A percentile compares a stretch with the other conserved stretches of the same genome.
Evolutionary conservation across 2,797 vertebrate species (phyloP).

Genomic region (Notoglanidium macrostoma): DNA sequence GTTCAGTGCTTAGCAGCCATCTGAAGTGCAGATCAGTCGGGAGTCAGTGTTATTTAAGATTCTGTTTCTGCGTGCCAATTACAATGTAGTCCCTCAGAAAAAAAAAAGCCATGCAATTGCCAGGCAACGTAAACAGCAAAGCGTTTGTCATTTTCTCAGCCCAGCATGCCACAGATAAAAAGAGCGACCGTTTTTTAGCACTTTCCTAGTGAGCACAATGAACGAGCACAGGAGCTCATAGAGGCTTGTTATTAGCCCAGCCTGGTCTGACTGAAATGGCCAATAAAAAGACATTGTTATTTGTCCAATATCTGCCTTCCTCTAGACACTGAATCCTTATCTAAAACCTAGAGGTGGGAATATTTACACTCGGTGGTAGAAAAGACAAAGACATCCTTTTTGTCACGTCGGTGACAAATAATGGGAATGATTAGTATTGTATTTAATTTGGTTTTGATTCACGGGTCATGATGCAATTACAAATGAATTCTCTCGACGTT

Average conservation of each 20-base stretch:
- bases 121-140: not conserved
- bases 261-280: not conserved
- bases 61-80: not conserved
- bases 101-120: not conserved
- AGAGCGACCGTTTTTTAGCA: not conserved
- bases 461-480: not conserved
- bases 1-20: constrained; percentile 6
- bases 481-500: not conserved
- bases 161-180: constrained; percentile 1
- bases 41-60: constrained; percentile 8
- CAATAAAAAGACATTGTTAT: not conserved
- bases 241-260: not conserved
- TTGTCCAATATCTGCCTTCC: not conserved
- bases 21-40: constrained; percentile 25
- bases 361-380: not conserved
- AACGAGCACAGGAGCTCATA: not conserved
- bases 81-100: not conserved
- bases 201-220: not conserved
- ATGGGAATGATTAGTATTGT: not conserved
- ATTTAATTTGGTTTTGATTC: not conserved
- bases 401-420: not conserved
- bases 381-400: not conserved
- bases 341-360: not conserved
- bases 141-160: constrained; percentile 8
- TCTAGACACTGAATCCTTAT: not conserved